Evolutionary conservation across 2,113 vertebrate genomes (phyloP), one percentile per base, ranked within the genome.

Genomic region (Pachycephala philippinensis): DNA sequence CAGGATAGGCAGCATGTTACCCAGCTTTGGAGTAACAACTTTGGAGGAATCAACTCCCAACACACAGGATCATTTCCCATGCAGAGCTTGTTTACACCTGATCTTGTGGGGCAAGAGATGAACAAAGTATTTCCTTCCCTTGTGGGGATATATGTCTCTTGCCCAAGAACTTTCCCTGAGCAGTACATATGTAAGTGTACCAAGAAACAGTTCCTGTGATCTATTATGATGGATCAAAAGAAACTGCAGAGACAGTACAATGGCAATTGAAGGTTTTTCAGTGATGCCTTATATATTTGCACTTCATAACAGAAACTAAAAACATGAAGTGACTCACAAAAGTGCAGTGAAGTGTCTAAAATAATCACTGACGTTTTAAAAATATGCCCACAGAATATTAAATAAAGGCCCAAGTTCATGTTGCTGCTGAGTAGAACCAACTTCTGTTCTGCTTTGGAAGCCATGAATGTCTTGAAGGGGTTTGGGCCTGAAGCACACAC

Each of bases 181-280:
- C 66, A 82, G 50, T 39, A 57, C 22, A 59, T 45, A n/a, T 4
- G 1, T 68, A 78, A 90, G 68, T 13, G 56, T 70, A 78, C 30
- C 10, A 3, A 86, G 82, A 80, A 89, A 31, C 72, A 21, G 90
- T 65, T 89, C 53, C 57, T 60, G 61, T 83, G 84, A 96, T 91
- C 74, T 80, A 89, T 94, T 93, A 86, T 92, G 85, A 78, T 81
- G 64, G 87, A 81, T 97, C 83, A 94, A 96, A 96, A 88, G 90
- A 86, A 86, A 70, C 27, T 19, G 6, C 59, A 75, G 68, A 81
- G 83, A 44, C 63, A 95, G 92, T 88, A 89, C 89, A 96, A 94
- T 75, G 71, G 72, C 80, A 95, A 72, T 78, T 91, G 82, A 90
- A 95, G 87, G 49, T 17, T 92, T 84, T 95, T 84, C 81, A 89